These are phyloP conservation scores for Coilia nasus DNA, from an alignment of 2,797 vertebrate genomes.

Conservation along the genomic window DNA sequence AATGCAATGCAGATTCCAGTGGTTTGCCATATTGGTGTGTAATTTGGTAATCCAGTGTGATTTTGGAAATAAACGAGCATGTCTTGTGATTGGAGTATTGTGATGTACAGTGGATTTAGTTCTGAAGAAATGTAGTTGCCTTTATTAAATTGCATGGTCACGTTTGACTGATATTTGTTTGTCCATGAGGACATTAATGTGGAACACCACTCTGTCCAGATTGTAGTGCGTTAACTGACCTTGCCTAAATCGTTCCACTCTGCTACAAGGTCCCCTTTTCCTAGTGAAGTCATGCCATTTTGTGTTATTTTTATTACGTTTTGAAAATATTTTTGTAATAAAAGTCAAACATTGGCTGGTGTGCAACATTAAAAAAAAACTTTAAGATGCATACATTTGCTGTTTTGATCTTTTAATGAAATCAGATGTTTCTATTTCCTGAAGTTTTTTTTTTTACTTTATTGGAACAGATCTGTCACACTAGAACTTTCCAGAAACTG, in stretches of 20 bases:
- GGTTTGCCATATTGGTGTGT: background rate
- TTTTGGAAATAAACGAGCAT: background rate
- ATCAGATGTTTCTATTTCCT: background rate
- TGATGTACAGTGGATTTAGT: slow-evolving; percentile 7
- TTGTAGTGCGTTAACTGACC: background rate
- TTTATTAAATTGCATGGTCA: background rate
- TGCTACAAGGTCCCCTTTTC: background rate
- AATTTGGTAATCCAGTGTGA: background rate
- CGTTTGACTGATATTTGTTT: background rate
- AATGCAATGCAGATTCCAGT: background rate
- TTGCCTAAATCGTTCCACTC: background rate
- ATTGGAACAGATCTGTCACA: too few species aligned
- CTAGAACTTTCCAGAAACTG: background rate
- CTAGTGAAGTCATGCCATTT: slow-evolving; percentile 1
- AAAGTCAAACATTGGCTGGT: slow-evolving; percentile 18
- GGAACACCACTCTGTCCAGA: background rate
- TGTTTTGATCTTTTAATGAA: background rate
- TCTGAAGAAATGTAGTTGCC: background rate
- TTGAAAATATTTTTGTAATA: slow-evolving; percentile 46
- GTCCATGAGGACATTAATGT: background rate
- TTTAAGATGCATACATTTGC: background rate
- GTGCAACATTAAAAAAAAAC: background rate
- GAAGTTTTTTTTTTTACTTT: too few species aligned
- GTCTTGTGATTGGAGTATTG: background rate
- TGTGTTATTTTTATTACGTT: slow-evolving; percentile 17